Percentiles rank a stretch among this genome's conserved stretches.
Evolutionary conservation across 2,113 vertebrate species (phyloP).

Genomic region (Chitala chitala): DNA sequence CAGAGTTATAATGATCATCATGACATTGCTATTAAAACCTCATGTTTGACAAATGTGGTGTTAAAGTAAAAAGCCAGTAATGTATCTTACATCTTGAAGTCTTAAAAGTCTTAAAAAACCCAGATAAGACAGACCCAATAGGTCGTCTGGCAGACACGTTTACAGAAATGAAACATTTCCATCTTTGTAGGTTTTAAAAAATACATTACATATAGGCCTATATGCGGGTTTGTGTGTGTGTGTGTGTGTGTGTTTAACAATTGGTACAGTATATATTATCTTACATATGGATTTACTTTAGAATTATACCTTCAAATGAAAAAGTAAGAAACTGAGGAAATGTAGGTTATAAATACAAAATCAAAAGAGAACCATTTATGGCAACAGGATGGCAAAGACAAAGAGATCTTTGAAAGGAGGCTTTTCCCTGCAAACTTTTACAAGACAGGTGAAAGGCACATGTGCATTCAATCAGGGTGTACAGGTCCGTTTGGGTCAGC

Average conservation of each 20-base stretch:
- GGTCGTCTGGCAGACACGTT: background rate
- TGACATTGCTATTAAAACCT: background rate
- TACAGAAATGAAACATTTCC: background rate
- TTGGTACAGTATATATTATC: constrained; percentile 36
- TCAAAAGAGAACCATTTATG: constrained; percentile 66
- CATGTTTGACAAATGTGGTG: background rate
- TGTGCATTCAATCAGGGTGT: constrained; percentile 62
- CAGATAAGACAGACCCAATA: too few species aligned
- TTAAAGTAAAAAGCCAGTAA: background rate
- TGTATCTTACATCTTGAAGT: too few species aligned
- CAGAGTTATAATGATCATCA: background rate
- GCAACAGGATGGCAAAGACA: constrained; percentile 62
- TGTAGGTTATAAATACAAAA: constrained; percentile 70
- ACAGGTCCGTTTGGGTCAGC: constrained; percentile 60
- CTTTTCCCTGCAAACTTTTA: constrained; percentile 59
- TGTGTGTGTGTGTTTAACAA: too few species aligned
- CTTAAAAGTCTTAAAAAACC: too few species aligned
- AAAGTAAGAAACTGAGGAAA: constrained; percentile 58
- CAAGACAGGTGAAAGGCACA: constrained; percentile 74
- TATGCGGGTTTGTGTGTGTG: too few species aligned
- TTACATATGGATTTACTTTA: constrained; percentile 57
- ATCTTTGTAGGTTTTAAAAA: too few species aligned
- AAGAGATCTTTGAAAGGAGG: constrained; percentile 59
- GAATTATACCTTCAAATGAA: constrained; percentile 34
- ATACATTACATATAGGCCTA: too few species aligned